A percentile compares a stretch with the other conserved stretches of the same genome.
phyloP scores from a whole-genome alignment of 2,797 vertebrate genomes.

The Rachycentron canadum region DNA sequence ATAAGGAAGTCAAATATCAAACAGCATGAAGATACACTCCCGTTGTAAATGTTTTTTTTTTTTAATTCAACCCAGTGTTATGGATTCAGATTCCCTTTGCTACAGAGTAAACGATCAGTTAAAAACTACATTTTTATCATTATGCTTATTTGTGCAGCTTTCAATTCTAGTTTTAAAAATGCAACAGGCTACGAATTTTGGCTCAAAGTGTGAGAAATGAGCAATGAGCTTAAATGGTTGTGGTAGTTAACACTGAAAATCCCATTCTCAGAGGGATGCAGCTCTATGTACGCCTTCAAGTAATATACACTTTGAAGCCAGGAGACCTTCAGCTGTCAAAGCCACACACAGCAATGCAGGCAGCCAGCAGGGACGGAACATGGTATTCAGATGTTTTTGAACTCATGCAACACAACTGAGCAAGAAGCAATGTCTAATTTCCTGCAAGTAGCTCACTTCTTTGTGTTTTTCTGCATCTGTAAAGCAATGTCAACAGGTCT shows the following conservation, averaged over 20 bases:
- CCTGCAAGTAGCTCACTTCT: not conserved
- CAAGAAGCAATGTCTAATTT: not conserved
- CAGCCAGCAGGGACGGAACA: not conserved
- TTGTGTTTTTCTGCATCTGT: not conserved
- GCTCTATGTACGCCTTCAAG: not conserved
- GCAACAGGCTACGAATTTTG: no score
- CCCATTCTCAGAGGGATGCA: not conserved
- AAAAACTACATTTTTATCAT: not conserved
- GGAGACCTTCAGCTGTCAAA: not conserved
- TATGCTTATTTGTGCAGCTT: not conserved
- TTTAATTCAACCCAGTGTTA: not conserved
- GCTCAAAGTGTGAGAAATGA: not conserved
- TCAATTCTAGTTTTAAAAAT: not conserved
- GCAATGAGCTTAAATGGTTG: not conserved
- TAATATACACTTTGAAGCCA: not conserved
- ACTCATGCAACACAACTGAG: not conserved
- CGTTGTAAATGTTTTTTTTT: no score
- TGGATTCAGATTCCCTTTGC: not conserved
- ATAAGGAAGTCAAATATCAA: not conserved
- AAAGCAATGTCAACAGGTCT: not conserved
- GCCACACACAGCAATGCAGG: not conserved
- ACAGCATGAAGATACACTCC: not conserved
- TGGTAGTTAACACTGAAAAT: no score
- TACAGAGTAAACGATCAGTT: not conserved
- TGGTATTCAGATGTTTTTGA: not conserved